Base-by-base conservation (phyloP, 1,140 invertebrate species). In the Heliconius congener region DNA sequence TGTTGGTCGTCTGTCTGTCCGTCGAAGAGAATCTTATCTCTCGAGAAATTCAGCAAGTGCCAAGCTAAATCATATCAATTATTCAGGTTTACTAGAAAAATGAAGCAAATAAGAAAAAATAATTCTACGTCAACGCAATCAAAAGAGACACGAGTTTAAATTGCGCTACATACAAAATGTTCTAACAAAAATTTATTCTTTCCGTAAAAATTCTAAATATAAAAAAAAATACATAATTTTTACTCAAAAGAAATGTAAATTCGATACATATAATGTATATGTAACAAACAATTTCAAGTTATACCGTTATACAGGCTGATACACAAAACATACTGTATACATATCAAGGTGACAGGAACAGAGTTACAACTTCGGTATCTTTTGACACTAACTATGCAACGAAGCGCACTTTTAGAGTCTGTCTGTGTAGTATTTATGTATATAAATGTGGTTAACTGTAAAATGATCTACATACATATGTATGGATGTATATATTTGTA, bases 361-460 rank as follows among this genome's bases (percentile, higher is more conserved):
- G 42, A 46, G 42, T 46, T 66, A 66, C 60, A 30, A 66, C 60
- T 66, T 66, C 8, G 1, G 27, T 30, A 11, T 30, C 60, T 60
- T 27, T 60, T 23, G 57, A 60, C n/a, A 60, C n/a, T 23, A 13
- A 23, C n/a, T 46, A 60, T 60, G 57, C 57, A 60, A 60, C n/a
- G 9, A 60, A 60, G 57, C 23, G 57, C 57, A 60, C 57, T 60
- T 60, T 60, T 60, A 66, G 60, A 8, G 8, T 57, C 55, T 57
- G 42, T 46, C 42, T 46, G 42, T 19, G n/a, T 23, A 57, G 55
- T 23, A 57, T 57, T 52, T 52, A 57, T 66, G 27, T 30, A 16
- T 8, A 66, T 66, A 66, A 66, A 66, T n/a, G 27, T 23, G 60
- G 9, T 11, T 66, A 66, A 66, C 60, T 66, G 60, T 66, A 66